Conservation (phyloP, 2,888 invertebrate species). For the Drosophila testacea region DNA sequence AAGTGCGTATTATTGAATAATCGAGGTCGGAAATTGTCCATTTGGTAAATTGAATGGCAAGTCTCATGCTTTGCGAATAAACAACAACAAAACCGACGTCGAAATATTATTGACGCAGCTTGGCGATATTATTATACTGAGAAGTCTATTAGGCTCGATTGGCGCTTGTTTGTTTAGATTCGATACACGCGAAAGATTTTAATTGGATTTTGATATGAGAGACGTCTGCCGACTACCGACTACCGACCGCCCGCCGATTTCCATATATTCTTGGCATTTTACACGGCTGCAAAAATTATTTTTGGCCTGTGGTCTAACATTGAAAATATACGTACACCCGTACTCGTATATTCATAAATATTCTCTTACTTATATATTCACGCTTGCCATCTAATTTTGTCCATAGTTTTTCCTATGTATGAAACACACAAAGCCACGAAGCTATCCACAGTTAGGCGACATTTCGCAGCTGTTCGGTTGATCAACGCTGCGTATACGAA, state of each 20-base stretch:
- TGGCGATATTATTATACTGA: conserved; percentile 14
- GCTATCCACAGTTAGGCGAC: conserved; percentile 10
- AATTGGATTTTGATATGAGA: conserved; percentile 75
- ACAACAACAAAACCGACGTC: neutral
- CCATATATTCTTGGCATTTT: conserved; percentile 56
- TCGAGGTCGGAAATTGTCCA: conserved; percentile 5
- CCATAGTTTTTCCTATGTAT: conserved; percentile 42
- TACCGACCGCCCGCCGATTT: conserved; percentile 38
- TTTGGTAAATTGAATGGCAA: conserved; percentile 19
- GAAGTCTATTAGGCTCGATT: conserved; percentile 40
- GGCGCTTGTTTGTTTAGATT: conserved; percentile 62
- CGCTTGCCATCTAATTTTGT: conserved; percentile 57
- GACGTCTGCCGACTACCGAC: conserved; percentile 28
- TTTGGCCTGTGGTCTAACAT: conserved; percentile 71
- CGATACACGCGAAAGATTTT: conserved; percentile 65
- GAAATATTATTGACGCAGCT: conserved; percentile 20
- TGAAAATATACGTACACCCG: conserved; percentile 53
- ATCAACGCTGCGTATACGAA: conserved; percentile 55
- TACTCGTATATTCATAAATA: conserved; percentile 12
- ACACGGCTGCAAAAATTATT: conserved; percentile 60
- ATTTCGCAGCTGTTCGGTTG: conserved; percentile 43
- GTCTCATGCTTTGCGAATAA: conserved; percentile 5
- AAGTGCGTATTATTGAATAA: conserved; percentile 16
- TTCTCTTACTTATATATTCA: conserved; percentile 6
- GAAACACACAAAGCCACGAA: conserved; percentile 13